Evolutionary conservation across 2,888 invertebrate genomes (phyloP).

Genomic region (Pegoplata infirma): DNA sequence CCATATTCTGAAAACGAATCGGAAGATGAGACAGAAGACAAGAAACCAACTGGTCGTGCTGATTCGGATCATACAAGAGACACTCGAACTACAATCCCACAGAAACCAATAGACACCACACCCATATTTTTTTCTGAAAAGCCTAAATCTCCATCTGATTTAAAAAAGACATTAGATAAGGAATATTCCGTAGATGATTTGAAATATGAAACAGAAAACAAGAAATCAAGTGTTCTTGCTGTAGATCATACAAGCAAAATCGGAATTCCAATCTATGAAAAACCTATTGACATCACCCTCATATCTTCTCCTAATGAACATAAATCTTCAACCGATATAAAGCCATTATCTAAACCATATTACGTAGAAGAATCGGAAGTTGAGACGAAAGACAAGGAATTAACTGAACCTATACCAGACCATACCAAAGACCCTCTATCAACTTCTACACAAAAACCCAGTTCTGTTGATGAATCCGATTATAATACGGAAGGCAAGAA

Average conservation of each 20-base stretch:
- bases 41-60: not conserved
- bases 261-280: no score
- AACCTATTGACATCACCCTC: not conserved
- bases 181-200: not conserved
- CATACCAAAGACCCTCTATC: no score
- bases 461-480: no score
- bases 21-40: slow-evolving; percentile 12
- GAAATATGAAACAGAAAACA: not conserved
- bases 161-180: not conserved
- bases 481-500: no score
- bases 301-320: not conserved
- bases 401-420: no score
- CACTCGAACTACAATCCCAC: not conserved
- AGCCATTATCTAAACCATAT: no score
- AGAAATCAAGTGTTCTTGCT: not conserved
- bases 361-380: no score
- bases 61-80: not conserved
- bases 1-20: slow-evolving; percentile 49
- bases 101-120: not conserved
- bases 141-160: not conserved
- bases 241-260: not conserved
- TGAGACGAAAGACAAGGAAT: no score
- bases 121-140: not conserved
- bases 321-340: no score
- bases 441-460: no score